Evolutionary conservation across 2,113 vertebrate species (phyloP), one percentile per base, ranked within the genome.

Genomic region (Rana temporaria): DNA sequence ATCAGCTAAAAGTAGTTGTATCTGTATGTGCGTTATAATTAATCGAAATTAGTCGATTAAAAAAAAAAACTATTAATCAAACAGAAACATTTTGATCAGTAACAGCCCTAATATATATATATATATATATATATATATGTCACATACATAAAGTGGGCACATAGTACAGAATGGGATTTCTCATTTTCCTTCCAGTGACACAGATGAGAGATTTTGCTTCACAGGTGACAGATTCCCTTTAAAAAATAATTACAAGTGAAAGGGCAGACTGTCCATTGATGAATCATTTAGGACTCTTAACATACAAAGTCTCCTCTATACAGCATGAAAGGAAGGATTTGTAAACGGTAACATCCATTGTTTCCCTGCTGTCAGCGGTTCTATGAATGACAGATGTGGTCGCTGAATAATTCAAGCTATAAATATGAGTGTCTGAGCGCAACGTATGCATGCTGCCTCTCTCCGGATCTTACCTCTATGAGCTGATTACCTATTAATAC

Each of bases 361-460:
- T 74, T 20, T 48, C 42, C 12, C 15, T 16, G n/a, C 14, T 24
- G 9, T 63, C 20, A 63, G 60, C 22, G 4, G 20, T 63, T 22
- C 11, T 4, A 60, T 3, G 71, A 15, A 26, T 57, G 56, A 74
- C 71, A 74, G 55, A 74, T 74, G 71, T 60, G 55, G 56, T 22
- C 24, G 26, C 20, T 24, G 12, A 24, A 14, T 63, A 63, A 24
- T 63, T 24, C 4, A 24, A 26, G 24, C 20, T 63, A 3, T 24
- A 63, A 63, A 63, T 63, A 30, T 24, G 11, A 30, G 16, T 22
- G 30, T 12, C 42, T 48, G 6, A 48, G 42, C 9, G 14, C 42
- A 48, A 48, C 9, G 12, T 48, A 48, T 12, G 1, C 42, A 48
- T 12, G 42, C 9, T 48, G 42, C 42, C 34, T 38, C 5, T 8